These are phyloP conservation scores for Andricus curvator DNA, from an alignment of 2,888 invertebrate genomes.

Conservation along the genomic window DNA sequence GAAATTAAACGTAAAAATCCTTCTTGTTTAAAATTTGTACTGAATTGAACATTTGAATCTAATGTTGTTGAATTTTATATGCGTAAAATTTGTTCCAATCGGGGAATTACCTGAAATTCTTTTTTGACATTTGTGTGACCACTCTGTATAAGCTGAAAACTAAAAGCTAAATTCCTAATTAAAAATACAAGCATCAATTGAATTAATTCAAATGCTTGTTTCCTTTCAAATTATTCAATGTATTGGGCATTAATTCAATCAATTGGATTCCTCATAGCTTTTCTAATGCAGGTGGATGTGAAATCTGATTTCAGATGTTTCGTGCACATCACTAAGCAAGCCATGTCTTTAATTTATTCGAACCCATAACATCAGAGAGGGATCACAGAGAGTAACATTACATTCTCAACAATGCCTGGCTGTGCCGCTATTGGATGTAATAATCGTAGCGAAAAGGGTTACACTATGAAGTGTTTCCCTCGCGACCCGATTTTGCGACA, in stretches of 20 bases:
- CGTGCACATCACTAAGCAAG: neutral
- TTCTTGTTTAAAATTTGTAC: no score
- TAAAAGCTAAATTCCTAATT: neutral
- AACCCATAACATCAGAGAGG: neutral
- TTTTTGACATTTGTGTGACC: neutral
- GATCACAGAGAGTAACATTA: neutral
- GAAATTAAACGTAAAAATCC: no score
- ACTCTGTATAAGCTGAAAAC: neutral
- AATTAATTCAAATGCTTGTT: neutral
- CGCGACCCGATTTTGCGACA: slow-evolving; percentile 71
- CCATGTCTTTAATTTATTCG: neutral
- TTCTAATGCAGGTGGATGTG: neutral
- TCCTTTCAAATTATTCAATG: neutral
- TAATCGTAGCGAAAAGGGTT: slow-evolving; percentile 76
- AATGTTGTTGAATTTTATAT: no score
- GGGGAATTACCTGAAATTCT: neutral
- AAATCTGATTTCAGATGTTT: slow-evolving; percentile 17
- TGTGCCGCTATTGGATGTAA: slow-evolving; percentile 76
- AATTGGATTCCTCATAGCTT: neutral
- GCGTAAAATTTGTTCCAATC: no score
- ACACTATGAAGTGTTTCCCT: slow-evolving; percentile 77
- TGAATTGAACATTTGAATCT: no score
- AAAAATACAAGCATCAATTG: neutral
- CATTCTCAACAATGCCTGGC: slow-evolving; percentile 71
- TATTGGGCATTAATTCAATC: neutral